phyloP scores from a whole-genome alignment of 2,888 invertebrate genomes.

The Eurytoma californica region DNA sequence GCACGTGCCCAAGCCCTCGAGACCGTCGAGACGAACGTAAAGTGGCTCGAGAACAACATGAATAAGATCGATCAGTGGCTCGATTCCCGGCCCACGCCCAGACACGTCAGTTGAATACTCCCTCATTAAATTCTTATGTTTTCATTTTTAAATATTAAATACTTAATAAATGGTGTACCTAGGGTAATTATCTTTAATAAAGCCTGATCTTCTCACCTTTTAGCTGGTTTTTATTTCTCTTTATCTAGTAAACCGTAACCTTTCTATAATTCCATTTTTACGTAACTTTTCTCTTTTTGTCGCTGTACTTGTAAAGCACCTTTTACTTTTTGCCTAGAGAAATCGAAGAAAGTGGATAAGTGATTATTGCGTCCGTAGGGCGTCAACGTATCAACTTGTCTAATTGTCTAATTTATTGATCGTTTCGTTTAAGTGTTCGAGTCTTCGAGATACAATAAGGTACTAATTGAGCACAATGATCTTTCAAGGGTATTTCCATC shows the following conservation, averaged over 20 bases:
- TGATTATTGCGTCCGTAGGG: too few species aligned
- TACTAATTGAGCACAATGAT: constrained; percentile 16
- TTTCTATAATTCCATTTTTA: too few species aligned
- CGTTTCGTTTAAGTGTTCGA: constrained; percentile 4
- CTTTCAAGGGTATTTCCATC: constrained; percentile 15
- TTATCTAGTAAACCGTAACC: too few species aligned
- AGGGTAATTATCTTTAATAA: too few species aligned
- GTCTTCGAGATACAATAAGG: neutral
- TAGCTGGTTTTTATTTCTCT: too few species aligned
- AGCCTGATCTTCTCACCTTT: too few species aligned
- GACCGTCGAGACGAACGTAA: constrained; percentile 86
- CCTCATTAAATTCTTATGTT: neutral
- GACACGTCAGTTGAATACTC: constrained; percentile 24
- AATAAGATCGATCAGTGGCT: constrained; percentile 81
- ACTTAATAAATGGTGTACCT: too few species aligned
- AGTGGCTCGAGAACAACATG: constrained; percentile 83
- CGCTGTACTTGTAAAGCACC: neutral
- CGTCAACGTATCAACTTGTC: constrained; percentile 17
- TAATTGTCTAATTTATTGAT: neutral
- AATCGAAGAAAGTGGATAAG: too few species aligned
- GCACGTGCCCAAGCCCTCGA: constrained; percentile 86
- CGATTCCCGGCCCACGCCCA: constrained; percentile 51
- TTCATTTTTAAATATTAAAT: neutral
- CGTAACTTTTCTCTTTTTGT: neutral
- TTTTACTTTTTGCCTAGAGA: too few species aligned